Base-by-base conservation (phyloP, 2,113 vertebrate genomes). In the Ammodytes marinus region DNA sequence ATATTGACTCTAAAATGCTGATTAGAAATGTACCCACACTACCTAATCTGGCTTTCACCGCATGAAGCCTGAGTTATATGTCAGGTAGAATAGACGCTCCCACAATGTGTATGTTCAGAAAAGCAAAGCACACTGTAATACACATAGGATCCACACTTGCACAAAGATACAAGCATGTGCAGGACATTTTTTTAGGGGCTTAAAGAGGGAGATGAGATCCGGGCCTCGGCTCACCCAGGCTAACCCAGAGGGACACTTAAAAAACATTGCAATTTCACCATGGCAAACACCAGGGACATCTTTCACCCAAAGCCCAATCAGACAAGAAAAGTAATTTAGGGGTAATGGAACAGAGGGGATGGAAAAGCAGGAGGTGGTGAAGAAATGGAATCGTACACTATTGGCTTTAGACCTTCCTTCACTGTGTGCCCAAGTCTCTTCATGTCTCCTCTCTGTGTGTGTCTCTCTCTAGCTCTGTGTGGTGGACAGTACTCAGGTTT, bases 401-500 rank as follows among this genome's bases (percentile, higher is more conserved):
- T 74, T 82, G 57, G 73, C 84, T 83, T 52, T 60, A 74, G 17
- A 74, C 57, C 49, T 37, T 86, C 45, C 80, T 69, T 91, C 37
- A 88, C 66, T 84, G 89, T 37, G 94, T 69, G 53, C 80, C 90
- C 14, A 87, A 27, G 68, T 87, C 76, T 74, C 58, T 58, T 86
- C 59, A 61, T 57, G 75, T 77, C 73, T 83, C 67, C 35, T 85
- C 68, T 59, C 9, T 59, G 49, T 27, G 27, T 27, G 27, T 50
- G 14, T 86, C 54, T 86, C 74, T 83, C 57, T 74, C 55, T 93
- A 99, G 98, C 98, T 15, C 98, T 96, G 6, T 99, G 98, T 50
- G 98, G 98, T 6, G 98, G 98, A 70, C 97, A 98, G 91, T 98
- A 98, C 88, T 95, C 96, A 0, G 97, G 97, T 54, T 94, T 96